Evolutionary conservation across 2,888 invertebrate genomes (phyloP), one percentile per base, ranked within the genome.

Genomic region (Pseudanteris insignis): DNA sequence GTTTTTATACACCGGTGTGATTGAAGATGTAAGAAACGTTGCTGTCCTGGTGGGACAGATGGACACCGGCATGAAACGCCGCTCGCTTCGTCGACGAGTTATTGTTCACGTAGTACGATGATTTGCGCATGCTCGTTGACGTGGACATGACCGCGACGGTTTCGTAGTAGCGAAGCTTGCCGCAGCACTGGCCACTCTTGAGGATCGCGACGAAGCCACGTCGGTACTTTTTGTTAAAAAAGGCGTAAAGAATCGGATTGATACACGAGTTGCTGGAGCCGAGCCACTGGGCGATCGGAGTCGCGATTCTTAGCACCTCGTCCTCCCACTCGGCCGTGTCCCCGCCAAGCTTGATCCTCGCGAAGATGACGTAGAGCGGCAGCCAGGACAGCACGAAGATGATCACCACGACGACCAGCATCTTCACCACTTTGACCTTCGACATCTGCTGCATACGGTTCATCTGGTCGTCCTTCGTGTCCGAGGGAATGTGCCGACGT

Each of bases 221-320:
- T 8, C 95, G 85, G 80, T 91, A 96, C 79, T 96, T 95, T 78
- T 92, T 92, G 81, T 96, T 96, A 82, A 96, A 94, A 82, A 94
- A 95, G 1, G 94, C 94, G 80, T 96, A 95, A 51, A 96, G 84
- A 63, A 96, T 89, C 0, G 96, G 96, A 81, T 96, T 96, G 74
- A 96, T 94, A 84, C 95, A 95, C 11, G 94, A 94, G 81, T 96
- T 96, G 10, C 94, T 93, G 0, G 94, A 89, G 1, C 96, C 96
- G 34, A 96, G 83, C 93, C 92, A 94, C 78, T 93, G 95, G 2
- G 92, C 94, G 40, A 96, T 85, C 2, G 96, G 96, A 10, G 92
- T 91, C 1, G 90, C 88, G 11, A 91, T 86, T 33, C 89, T 89
- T 25, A 92, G 83, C 57, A 91, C 84, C 66, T 91, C 90, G 71